Evolutionary conservation across 2,888 invertebrate species (phyloP).

Genomic region (Dendrolimus pini): DNA sequence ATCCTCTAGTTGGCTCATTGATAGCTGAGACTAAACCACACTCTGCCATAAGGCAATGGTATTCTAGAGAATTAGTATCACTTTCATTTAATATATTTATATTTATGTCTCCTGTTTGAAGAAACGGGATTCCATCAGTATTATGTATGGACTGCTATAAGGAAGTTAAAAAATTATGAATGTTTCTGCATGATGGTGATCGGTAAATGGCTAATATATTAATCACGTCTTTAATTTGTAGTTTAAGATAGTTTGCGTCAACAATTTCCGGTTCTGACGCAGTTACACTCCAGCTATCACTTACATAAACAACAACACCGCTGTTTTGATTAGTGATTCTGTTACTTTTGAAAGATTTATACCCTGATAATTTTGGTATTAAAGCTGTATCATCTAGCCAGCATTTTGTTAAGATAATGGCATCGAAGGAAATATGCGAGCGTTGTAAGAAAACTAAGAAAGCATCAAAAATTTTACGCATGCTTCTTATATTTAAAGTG

Average conservation of each 20-base stretch:
- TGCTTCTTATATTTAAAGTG: conserved; percentile 5
- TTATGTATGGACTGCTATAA: not conserved
- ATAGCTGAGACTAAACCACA: conserved; percentile 2
- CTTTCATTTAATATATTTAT: conserved; percentile 1
- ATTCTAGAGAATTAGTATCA: not conserved
- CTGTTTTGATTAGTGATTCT: conserved; percentile 4
- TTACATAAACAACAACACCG: conserved; percentile 5
- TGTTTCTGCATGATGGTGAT: conserved; percentile 3
- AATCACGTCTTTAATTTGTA: not conserved
- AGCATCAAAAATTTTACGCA: not conserved
- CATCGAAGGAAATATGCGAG: not conserved
- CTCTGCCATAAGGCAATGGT: conserved; percentile 4
- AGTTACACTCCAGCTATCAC: conserved; percentile 1
- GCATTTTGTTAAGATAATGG: conserved; percentile 4
- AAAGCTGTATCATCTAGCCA: not conserved
- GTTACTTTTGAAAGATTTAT: conserved; percentile 1
- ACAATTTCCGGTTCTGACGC: not conserved
- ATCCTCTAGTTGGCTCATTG: conserved; percentile 1
- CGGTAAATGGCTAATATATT: conserved; percentile 4
- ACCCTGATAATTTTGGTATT: conserved; percentile 2
- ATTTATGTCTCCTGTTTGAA: conserved; percentile 3
- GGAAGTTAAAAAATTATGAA: not conserved
- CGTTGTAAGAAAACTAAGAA: conserved; percentile 1
- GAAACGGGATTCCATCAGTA: not conserved
- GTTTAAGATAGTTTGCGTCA: conserved; percentile 2